These are phyloP conservation scores for Labia minor DNA, from an alignment of 2,888 invertebrate genomes.

Conservation along the genomic window DNA sequence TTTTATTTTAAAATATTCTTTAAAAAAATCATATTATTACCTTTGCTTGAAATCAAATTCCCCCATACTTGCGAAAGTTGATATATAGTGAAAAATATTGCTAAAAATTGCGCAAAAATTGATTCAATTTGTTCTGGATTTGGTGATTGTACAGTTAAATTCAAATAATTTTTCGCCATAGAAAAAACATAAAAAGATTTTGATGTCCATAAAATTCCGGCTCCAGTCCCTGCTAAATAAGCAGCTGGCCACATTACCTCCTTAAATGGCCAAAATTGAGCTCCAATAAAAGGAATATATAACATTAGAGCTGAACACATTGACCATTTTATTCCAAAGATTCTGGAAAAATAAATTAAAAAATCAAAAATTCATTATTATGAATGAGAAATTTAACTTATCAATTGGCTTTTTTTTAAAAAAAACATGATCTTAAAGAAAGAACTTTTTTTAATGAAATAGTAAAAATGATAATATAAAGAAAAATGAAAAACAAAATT, in stretches of 20 bases:
- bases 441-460: too few relatives aligned
- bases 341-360: not conserved
- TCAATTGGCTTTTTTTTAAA: too few relatives aligned
- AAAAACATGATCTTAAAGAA: too few relatives aligned
- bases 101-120: not conserved
- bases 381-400: too few relatives aligned
- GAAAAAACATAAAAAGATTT: not conserved
- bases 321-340: not conserved
- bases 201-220: not conserved
- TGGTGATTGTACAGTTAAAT: not conserved
- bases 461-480: too few relatives aligned
- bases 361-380: too few relatives aligned
- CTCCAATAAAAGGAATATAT: not conserved
- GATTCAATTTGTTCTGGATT: not conserved
- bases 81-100: not conserved
- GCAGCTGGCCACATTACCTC: not conserved
- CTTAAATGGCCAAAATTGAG: not conserved
- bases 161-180: not conserved
- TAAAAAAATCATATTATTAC: too few relatives aligned
- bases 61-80: not conserved
- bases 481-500: too few relatives aligned
- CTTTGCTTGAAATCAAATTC: not conserved
- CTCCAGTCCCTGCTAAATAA: not conserved
- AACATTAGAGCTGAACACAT: not conserved
- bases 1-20: too few relatives aligned